Evolutionary conservation across 2,113 vertebrate species (phyloP).

Genomic region (Rallus limicola): DNA sequence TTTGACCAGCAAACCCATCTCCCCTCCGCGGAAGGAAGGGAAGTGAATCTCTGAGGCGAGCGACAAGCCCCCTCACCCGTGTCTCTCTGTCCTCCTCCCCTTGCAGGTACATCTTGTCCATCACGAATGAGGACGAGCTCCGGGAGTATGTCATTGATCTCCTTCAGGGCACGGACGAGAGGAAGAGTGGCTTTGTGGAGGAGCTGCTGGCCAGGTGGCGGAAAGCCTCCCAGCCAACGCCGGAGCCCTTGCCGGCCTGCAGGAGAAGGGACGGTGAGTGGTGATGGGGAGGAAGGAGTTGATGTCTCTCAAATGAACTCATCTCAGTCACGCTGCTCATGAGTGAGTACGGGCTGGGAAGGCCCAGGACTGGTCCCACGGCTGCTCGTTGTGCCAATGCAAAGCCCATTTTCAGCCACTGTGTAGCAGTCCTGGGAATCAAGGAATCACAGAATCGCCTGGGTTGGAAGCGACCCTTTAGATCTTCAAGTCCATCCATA

Average conservation of each 20-base stretch:
- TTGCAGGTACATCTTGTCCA: conserved; percentile 90
- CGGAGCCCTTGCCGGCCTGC: conserved; percentile 52
- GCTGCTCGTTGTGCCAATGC: accelerated
- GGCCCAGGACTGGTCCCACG: accelerated
- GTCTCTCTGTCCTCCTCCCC: not conserved
- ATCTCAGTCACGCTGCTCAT: not conserved
- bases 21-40: too few species aligned
- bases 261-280: conserved; percentile 77
- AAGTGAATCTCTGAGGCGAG: too few species aligned
- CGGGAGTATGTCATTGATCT: conserved; percentile 91
- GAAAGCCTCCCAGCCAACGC: conserved; percentile 62
- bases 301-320: not conserved
- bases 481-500: too few species aligned
- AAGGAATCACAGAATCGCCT: too few species aligned
- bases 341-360: accelerated
- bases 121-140: conserved; percentile 89
- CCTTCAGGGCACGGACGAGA: conserved; percentile 88
- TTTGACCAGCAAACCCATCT: too few species aligned
- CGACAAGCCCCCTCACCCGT: too few species aligned
- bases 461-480: too few species aligned
- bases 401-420: not conserved
- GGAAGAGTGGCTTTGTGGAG: conserved; percentile 86
- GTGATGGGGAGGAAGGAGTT: accelerated
- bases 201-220: conserved; percentile 87
- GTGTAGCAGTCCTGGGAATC: not conserved